phyloP scores from a whole-genome alignment of 2,888 invertebrate genomes.

The Rhamphomyia laevipes region DNA sequence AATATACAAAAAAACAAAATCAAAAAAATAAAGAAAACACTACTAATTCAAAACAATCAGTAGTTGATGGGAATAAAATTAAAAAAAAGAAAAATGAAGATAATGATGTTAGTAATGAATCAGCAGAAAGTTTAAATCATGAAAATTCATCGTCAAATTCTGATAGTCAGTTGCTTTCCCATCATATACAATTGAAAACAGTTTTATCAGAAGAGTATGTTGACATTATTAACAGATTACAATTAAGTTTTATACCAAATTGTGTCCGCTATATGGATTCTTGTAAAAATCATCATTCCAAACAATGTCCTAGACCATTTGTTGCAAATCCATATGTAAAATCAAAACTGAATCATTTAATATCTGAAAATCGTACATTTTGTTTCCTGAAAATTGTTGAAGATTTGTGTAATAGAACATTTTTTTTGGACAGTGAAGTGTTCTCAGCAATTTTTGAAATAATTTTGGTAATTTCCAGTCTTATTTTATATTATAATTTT shows the following conservation, averaged over 20 bases:
- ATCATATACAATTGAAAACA: slow-evolving; percentile 16
- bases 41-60: no score
- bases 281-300: slow-evolving; percentile 28
- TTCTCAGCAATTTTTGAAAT: slow-evolving; percentile 29
- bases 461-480: slow-evolving; percentile 24
- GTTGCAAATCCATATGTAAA: slow-evolving; percentile 17
- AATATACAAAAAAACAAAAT: no score
- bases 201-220: slow-evolving; percentile 30
- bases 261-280: slow-evolving; percentile 26
- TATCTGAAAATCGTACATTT: slow-evolving; percentile 8
- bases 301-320: slow-evolving; percentile 22
- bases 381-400: slow-evolving; percentile 25
- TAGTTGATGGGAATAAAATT: no score
- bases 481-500: neutral
- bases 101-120: no score
- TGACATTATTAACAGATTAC: slow-evolving; percentile 25
- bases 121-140: no score
- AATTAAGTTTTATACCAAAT: slow-evolving; percentile 23
- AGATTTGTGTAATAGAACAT: slow-evolving; percentile 25
- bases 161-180: neutral
- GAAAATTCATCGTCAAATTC: no score
- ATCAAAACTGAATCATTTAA: slow-evolving; percentile 20
- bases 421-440: slow-evolving; percentile 29
- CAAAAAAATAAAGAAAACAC: no score
- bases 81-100: no score